phyloP scores from a whole-genome alignment of 1,140 invertebrate genomes.

The Dinoponera quadriceps region DNA sequence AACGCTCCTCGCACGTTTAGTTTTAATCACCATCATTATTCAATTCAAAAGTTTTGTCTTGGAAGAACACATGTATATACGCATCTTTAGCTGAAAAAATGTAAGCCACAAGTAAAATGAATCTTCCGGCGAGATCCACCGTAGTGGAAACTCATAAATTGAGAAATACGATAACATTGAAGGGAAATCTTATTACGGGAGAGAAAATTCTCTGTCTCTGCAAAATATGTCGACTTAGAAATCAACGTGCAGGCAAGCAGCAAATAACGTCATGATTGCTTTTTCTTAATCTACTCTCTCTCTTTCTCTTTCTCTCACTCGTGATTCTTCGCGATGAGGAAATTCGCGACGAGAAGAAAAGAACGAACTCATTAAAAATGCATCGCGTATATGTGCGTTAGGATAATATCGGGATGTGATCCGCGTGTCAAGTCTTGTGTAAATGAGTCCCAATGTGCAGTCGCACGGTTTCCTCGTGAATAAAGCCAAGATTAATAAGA shows the following conservation, averaged over 20 bases:
- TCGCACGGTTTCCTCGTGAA: conserved; percentile 31
- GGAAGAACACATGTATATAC: background rate
- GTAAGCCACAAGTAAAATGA: no score
- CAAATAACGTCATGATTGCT: background rate
- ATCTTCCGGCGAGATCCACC: no score
- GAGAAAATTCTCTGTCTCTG: no score
- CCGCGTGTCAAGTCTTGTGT: conserved; percentile 31
- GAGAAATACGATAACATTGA: no score
- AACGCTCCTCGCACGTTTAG: background rate
- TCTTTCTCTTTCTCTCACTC: no score
- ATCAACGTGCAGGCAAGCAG: background rate
- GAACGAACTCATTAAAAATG: conserved; percentile 16
- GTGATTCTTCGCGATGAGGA: background rate
- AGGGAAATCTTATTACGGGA: no score
- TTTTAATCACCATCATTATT: background rate
- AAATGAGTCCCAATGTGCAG: conserved; percentile 43
- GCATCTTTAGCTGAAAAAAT: background rate
- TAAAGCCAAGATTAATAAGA: conserved; percentile 73
- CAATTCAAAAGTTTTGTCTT: background rate
- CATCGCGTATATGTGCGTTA: background rate
- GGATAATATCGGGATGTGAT: background rate
- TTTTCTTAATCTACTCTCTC: no score
- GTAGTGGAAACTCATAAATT: no score
- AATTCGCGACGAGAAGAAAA: background rate
- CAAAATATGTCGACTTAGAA: no score